A percentile compares a stretch with the other conserved stretches of the same genome.
These are phyloP conservation scores for Hydrolagus colliei DNA, from an alignment of 2,797 vertebrate species.

Conservation along the genomic window DNA sequence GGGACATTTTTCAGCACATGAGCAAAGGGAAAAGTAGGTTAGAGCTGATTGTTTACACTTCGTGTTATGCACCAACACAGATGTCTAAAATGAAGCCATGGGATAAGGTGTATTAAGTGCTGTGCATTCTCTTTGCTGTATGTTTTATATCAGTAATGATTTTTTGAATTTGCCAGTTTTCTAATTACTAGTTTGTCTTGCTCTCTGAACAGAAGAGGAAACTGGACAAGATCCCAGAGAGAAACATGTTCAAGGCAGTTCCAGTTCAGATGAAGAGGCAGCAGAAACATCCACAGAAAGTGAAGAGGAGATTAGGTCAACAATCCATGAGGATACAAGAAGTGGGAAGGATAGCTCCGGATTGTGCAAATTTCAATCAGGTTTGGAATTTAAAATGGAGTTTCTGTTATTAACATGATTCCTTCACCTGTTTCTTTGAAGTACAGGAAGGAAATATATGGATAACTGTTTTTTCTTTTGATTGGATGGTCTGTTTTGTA, in stretches of 20 bases:
- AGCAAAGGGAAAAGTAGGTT: neutral
- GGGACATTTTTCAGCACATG: neutral
- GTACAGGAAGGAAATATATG: neutral
- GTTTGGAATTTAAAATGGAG: constrained; percentile 1
- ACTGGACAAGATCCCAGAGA: neutral
- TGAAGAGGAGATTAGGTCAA: constrained; percentile 8
- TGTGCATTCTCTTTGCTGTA: neutral
- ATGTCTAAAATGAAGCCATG: no score
- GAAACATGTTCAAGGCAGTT: neutral
- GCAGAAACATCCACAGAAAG: neutral
- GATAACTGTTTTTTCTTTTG: neutral
- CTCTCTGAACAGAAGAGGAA: neutral
- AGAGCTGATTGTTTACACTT: neutral
- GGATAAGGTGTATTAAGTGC: no score
- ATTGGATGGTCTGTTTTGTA: neutral
- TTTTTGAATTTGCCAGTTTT: neutral
- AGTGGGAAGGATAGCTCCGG: no score
- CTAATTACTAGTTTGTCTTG: neutral
- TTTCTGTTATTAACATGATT: neutral
- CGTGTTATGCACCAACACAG: neutral
- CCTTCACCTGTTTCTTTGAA: neutral
- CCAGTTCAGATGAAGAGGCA: neutral
- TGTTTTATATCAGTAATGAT: no score
- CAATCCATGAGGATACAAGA: neutral
- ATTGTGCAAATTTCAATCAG: neutral